Conservation (phyloP, 2,888 invertebrate genomes). For the Drosophila maculinotata region DNA sequence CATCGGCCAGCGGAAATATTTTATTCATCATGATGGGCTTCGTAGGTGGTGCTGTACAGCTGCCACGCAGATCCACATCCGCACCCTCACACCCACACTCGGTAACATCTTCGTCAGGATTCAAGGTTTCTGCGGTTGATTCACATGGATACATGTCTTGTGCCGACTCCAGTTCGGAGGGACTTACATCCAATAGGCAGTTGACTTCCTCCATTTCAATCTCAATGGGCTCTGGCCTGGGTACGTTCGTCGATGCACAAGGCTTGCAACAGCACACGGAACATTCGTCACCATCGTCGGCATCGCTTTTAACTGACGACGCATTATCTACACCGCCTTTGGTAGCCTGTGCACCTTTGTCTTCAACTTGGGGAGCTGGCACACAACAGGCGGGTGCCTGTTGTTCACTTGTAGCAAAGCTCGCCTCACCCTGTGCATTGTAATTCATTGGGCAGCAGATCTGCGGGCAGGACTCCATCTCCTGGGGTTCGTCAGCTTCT, state of each 20-base stretch:
- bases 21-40: conserved; percentile 4
- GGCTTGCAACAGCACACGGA: neutral
- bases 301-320: too few relatives aligned
- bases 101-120: neutral
- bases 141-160: neutral
- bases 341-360: conserved; percentile 1
- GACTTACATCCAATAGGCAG: conserved; percentile 5
- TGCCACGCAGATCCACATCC: neutral
- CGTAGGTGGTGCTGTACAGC: neutral
- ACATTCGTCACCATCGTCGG: neutral
- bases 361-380: neutral
- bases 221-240: conserved; percentile 10
- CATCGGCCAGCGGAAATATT: conserved; percentile 21
- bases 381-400: neutral
- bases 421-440: neutral
- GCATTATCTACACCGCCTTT: neutral
- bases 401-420: conserved; percentile 18
- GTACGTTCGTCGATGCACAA: too few relatives aligned
- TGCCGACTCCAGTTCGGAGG: conserved; percentile 7
- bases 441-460: neutral
- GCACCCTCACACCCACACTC: neutral
- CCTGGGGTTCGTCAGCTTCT: too few relatives aligned
- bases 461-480: neutral
- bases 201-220: conserved; percentile 9
- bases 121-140: neutral